phyloP scores from a whole-genome alignment of 1,140 invertebrate genomes.

The Cecropterus lyciades region DNA sequence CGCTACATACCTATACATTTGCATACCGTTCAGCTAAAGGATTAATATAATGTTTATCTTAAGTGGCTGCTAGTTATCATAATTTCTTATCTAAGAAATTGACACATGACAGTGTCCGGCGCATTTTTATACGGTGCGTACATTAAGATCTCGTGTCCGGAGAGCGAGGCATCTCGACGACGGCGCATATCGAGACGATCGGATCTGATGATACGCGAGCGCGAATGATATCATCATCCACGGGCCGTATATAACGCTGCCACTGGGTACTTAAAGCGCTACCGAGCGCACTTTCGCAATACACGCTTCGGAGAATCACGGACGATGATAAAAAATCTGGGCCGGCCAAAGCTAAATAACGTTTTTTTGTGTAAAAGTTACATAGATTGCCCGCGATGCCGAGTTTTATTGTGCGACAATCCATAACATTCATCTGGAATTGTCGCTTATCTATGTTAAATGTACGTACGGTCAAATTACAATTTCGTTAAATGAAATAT shows the following conservation, averaged over 20 bases:
- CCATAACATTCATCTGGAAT: background rate
- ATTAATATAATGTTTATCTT: slow-evolving; percentile 37
- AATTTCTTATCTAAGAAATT: slow-evolving; percentile 48
- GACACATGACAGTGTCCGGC: slow-evolving; percentile 55
- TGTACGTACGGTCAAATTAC: background rate
- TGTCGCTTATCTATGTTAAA: background rate
- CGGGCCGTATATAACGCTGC: slow-evolving; percentile 20
- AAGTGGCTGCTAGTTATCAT: slow-evolving; percentile 38
- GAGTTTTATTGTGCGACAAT: slow-evolving; percentile 5
- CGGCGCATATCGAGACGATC: slow-evolving; percentile 49
- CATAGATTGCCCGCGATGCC: slow-evolving; percentile 19
- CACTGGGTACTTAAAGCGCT: slow-evolving; percentile 33
- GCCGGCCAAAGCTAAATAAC: slow-evolving; percentile 15
- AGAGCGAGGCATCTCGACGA: slow-evolving; percentile 42
- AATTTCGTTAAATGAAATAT: too few species aligned
- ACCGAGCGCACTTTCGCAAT: slow-evolving; percentile 31
- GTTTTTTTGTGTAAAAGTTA: slow-evolving; percentile 6
- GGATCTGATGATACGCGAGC: slow-evolving; percentile 53
- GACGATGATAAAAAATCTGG: slow-evolving; percentile 25
- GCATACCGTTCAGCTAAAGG: slow-evolving; percentile 29
- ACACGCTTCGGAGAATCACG: slow-evolving; percentile 29
- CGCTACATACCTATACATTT: slow-evolving; percentile 17
- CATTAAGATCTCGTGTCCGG: slow-evolving; percentile 54
- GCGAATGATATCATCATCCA: slow-evolving; percentile 55
- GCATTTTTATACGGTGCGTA: slow-evolving; percentile 50